These are phyloP conservation scores for Tamandua tetradactyla DNA, from an alignment of 2,797 vertebrate species.

Conservation along the genomic window DNA sequence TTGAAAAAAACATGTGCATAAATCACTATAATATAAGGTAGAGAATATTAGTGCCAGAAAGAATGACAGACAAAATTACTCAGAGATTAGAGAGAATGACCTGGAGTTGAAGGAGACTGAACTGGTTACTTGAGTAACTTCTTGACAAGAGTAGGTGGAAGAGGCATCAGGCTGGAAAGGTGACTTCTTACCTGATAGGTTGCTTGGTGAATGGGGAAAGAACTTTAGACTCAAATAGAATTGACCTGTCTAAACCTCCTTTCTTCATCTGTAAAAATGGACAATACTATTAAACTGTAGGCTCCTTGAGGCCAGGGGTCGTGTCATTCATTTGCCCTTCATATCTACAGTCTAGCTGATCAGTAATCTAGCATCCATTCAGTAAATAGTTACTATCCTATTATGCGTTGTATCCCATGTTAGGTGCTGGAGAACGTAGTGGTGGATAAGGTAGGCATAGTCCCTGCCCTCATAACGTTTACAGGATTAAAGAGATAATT, in stretches of 20 bases:
- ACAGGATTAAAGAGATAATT: not conserved
- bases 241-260: not conserved
- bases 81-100: not conserved
- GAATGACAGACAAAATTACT: not conserved
- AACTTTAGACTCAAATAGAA: not conserved
- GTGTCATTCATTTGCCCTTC: not conserved
- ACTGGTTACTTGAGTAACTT: not conserved
- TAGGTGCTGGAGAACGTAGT: not conserved
- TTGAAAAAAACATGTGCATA: not conserved
- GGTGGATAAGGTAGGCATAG: not conserved
- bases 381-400: not conserved
- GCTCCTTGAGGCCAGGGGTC: not conserved
- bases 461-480: not conserved
- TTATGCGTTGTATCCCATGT: not conserved
- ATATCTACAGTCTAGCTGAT: not conserved
- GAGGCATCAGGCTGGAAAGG: not conserved
- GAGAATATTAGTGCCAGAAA: not conserved
- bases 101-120: not conserved
- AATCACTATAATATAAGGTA: not conserved
- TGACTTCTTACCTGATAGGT: not conserved
- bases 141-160: slow-evolving; percentile 14
- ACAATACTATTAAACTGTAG: not conserved
- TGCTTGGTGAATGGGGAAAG: not conserved
- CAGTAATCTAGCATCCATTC: not conserved
- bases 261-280: slow-evolving; percentile 1